Evolutionary conservation across 2,797 vertebrate genomes (phyloP).

Genomic region (Phoeniculus purpureus): DNA sequence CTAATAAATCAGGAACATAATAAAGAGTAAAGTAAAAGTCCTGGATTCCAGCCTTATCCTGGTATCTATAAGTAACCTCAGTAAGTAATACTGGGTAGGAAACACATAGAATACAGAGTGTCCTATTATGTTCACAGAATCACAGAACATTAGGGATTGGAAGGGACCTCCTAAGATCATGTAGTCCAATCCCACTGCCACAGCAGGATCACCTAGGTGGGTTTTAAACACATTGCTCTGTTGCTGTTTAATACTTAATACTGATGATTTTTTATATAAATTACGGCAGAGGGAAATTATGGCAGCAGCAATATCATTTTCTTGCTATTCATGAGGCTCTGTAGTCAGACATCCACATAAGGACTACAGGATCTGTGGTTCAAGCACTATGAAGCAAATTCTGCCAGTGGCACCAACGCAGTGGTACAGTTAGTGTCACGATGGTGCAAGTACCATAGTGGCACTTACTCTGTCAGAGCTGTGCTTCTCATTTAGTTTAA

Average conservation of each 20-base stretch:
- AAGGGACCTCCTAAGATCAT: too few species aligned
- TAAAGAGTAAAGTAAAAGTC: background rate
- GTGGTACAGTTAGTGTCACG: background rate
- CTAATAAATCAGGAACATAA: background rate
- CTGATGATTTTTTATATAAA: background rate
- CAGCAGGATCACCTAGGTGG: too few species aligned
- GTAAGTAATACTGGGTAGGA: background rate
- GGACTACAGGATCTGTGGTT: background rate
- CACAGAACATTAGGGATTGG: too few species aligned
- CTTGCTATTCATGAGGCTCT: background rate
- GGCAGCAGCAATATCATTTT: background rate
- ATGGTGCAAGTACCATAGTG: too few species aligned
- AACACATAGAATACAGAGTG: background rate
- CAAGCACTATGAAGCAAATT: background rate
- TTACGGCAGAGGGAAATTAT: background rate
- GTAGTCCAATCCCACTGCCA: too few species aligned
- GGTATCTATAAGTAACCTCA: background rate
- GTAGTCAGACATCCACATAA: fast-evolving
- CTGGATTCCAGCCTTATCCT: background rate
- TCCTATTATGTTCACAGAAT: fast-evolving
- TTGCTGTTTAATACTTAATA: background rate
- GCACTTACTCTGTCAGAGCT: background rate
- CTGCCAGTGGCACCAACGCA: background rate
- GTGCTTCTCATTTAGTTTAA: background rate
- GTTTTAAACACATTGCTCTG: too few species aligned